These are phyloP conservation scores for Pachypanchax playfairii DNA, from an alignment of 2,113 vertebrate genomes.

Conservation along the genomic window DNA sequence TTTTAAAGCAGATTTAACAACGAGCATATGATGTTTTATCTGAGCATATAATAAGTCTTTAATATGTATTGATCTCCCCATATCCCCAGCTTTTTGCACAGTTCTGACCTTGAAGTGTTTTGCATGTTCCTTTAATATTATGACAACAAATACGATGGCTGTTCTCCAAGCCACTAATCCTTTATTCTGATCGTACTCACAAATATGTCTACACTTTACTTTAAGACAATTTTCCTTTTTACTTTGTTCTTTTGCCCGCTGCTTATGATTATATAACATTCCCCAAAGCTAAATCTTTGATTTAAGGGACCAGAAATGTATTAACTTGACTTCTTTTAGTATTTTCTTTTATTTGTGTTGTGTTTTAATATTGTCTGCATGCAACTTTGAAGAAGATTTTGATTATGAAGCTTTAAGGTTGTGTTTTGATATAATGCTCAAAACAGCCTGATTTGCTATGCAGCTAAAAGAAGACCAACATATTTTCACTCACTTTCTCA, in stretches of 20 bases:
- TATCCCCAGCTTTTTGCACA: not conserved
- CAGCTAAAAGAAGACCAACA: not conserved
- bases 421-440: constrained; percentile 11
- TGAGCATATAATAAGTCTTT: not conserved
- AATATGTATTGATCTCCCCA: not conserved
- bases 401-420: constrained; percentile 7
- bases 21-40: not conserved
- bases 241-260: constrained; percentile 16
- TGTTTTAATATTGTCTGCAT: constrained; percentile 1
- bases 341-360: not conserved
- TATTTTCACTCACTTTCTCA: not conserved
- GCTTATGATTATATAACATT: constrained; percentile 16
- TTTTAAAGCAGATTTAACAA: not conserved
- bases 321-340: too few relatives aligned
- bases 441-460: constrained; percentile 21
- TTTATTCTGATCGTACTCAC: constrained; percentile 17
- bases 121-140: not conserved
- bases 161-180: constrained; percentile 1
- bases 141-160: not conserved
- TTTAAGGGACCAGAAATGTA: constrained; percentile 4
- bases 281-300: not conserved
- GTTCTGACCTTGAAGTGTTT: not conserved
- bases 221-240: constrained; percentile 25
- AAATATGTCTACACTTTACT: not conserved
- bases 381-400: not conserved